These are phyloP conservation scores for Jaculus jaculus DNA, from an alignment of 2,113 vertebrate genomes.

Conservation along the genomic window DNA sequence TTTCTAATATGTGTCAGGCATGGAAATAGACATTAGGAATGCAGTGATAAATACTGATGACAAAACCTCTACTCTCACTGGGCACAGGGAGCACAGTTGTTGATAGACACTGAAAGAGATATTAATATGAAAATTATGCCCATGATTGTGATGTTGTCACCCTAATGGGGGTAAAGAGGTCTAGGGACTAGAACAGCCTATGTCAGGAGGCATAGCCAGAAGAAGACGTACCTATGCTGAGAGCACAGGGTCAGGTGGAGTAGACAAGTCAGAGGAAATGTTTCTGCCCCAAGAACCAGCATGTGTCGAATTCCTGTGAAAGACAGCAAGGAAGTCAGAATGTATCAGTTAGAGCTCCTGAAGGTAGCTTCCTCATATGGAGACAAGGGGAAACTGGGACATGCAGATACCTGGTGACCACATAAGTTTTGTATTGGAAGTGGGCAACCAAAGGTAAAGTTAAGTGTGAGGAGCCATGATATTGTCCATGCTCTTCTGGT, in stretches of 20 bases:
- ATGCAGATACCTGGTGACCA: neutral
- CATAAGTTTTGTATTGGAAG: neutral
- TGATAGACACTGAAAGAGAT: neutral
- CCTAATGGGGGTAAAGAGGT: neutral
- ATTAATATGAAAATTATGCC: fast-evolving
- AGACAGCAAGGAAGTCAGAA: neutral
- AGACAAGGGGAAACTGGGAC: neutral
- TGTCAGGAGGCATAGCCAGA: neutral
- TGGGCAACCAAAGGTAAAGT: neutral
- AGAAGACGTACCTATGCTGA: neutral
- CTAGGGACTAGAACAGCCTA: neutral
- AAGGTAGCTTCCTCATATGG: too few relatives aligned
- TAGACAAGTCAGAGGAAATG: neutral
- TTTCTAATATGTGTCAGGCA: neutral
- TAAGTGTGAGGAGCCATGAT: neutral
- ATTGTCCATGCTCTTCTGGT: neutral
- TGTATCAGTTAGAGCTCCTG: too few relatives aligned
- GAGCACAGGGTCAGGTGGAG: neutral
- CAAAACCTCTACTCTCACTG: neutral
- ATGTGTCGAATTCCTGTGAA: neutral
- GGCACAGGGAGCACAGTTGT: neutral
- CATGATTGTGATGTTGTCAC: too few relatives aligned
- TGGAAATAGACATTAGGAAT: neutral
- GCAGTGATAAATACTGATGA: neutral
- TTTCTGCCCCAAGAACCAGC: neutral